Percentiles rank a stretch among this genome's conserved stretches.
These are phyloP conservation scores for Leucosticte australis DNA, from an alignment of 2,113 vertebrate genomes.

Conservation along the genomic window DNA sequence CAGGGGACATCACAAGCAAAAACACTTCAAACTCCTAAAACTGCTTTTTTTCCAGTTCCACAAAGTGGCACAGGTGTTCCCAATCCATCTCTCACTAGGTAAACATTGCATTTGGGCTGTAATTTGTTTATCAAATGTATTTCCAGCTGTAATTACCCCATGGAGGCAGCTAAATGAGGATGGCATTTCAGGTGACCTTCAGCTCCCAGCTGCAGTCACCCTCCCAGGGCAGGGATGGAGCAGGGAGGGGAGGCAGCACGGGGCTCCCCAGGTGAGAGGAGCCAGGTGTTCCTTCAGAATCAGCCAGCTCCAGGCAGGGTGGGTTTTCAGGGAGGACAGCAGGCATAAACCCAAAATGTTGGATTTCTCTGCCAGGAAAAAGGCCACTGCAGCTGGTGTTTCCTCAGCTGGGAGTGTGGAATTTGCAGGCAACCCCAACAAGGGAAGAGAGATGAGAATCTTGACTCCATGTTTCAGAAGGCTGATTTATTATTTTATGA, in stretches of 20 bases:
- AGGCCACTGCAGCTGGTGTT: fast-evolving
- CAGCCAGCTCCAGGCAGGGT: background rate
- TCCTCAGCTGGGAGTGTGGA: background rate
- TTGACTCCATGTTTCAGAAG: too few relatives aligned
- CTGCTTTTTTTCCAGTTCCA: background rate
- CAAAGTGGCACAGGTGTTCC: background rate
- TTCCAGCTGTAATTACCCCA: constrained; percentile 26
- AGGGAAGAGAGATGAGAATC: too few relatives aligned
- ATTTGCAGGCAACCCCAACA: too few relatives aligned
- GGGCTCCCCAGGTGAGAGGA: fast-evolving
- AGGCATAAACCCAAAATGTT: background rate
- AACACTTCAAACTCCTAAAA: background rate
- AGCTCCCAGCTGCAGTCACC: background rate
- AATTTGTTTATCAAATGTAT: background rate
- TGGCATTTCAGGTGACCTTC: constrained; percentile 17
- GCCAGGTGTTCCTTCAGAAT: background rate
- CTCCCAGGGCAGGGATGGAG: background rate
- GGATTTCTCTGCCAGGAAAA: background rate
- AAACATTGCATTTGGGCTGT: background rate
- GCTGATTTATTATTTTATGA: too few relatives aligned
- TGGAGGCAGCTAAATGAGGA: background rate
- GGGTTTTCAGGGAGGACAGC: background rate
- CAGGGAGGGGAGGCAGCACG: background rate
- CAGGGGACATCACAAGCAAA: background rate
- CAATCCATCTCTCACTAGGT: background rate